Evolutionary conservation across 1,140 invertebrate species (phyloP), one percentile per base, ranked within the genome.

Genomic region (Listronotus bonariensis): DNA sequence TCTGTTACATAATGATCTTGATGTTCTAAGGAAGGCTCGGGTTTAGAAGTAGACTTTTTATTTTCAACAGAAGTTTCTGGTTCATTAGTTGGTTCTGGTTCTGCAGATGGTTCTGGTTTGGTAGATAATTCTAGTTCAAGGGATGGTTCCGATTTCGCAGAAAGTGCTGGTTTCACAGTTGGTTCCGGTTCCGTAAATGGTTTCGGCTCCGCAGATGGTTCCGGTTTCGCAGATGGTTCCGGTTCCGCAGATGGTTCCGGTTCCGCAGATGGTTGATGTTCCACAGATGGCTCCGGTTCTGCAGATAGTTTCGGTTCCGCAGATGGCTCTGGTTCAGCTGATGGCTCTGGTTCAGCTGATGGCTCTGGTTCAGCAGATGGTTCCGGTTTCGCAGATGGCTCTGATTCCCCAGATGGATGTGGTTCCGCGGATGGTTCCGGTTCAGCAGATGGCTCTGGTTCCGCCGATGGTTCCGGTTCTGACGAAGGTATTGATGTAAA

Each of bases 301-400:
- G 77, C 71, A 68, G 76, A 72, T 43, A 72, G 69, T 69, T 72
- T 68, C 46, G 72, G 67, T 73, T 77, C 71, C 34, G 68, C 3
- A 18, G 65, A 26, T 15, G 76, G 67, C 65, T 72, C 71, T 14
- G 79, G 70, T 65, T 77, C 70, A 3, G 71, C 41, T n/a, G 58
- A 15, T 45, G 59, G 53, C 65, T 54, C 72, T 10, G 70, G 65
- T 70, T 76, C 71, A 18, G 71, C 6, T 26, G 65, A 38, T n/a
- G 72, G 70, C 62, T 73, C 68, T 0, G 78, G 68, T 68, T 74
- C 69, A 32, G 67, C 67, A 52, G 74, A 70, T 17, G 77, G 72
- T 74, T 79, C 76, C 17, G 79, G 80, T 59, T 79, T 78, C 36
- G 76, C 71, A 67, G 76, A 72, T 42, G 71, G 68, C 68, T 74